Percentiles rank a stretch among this genome's conserved stretches.
These are phyloP conservation scores for Cebidichthys violaceus DNA, from an alignment of 2,113 vertebrate species.

Conservation along the genomic window DNA sequence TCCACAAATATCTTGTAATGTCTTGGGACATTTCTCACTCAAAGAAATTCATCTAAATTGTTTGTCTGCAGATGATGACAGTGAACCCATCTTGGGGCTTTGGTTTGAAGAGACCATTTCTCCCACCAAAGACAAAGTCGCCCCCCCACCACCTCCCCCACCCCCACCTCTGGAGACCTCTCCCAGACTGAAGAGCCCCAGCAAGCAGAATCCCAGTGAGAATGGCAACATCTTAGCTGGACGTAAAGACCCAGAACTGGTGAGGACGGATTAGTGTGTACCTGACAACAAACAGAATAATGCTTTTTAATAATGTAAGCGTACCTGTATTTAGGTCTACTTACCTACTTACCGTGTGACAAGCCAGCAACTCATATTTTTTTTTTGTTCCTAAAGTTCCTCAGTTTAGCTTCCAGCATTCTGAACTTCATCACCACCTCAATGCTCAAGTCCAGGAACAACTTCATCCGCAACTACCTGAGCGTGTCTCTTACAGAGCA, in stretches of 20 bases:
- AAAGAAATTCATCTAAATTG: constrained; percentile 10
- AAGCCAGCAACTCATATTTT: not conserved
- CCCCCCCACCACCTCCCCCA: constrained; percentile 91
- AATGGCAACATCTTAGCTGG: constrained; percentile 98
- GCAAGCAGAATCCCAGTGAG: constrained; percentile 91
- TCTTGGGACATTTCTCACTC: constrained; percentile 1
- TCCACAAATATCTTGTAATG: constrained; percentile 20
- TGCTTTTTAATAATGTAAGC: not conserved
- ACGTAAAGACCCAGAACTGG: constrained; percentile 97
- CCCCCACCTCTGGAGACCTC: constrained; percentile 95
- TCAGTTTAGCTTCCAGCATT: constrained; percentile 96
- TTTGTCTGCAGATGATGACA: constrained; percentile 91
- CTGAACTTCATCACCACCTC: constrained; percentile 97
- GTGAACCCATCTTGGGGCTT: constrained; percentile 97
- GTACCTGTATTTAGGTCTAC: not conserved
- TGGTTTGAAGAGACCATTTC: constrained; percentile 99
- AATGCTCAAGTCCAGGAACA: constrained; percentile 98
- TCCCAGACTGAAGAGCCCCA: constrained; percentile 94
- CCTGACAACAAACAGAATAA: not conserved
- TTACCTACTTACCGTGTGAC: too few relatives aligned
- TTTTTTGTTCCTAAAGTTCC: constrained; percentile 84
- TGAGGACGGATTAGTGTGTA: constrained; percentile 70
- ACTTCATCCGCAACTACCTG: constrained; percentile 98
- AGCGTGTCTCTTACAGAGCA: constrained; percentile 96
- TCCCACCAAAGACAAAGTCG: constrained; percentile 95